Base-by-base conservation (phyloP, 1,140 invertebrate genomes). In the Pachyrhynchus sulphureomaculatus region DNA sequence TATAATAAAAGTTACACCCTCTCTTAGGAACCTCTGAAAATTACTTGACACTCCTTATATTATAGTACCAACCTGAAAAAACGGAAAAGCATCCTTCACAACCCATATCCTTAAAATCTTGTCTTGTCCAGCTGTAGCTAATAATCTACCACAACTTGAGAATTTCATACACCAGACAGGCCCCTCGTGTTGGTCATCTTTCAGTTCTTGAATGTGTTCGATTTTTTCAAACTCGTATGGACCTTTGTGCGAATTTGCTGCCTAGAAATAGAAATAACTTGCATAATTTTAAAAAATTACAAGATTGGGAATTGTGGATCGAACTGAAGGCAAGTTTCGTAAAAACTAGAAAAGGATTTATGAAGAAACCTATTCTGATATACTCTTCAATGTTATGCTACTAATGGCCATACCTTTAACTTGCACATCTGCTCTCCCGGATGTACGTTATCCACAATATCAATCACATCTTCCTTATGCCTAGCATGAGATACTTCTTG, bases 131-230 rank as follows among this genome's bases (percentile, higher is more conserved):
- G 95, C 96, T 2, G 95, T 97, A 4, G 96, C 95, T 55, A 99
- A 76, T 34, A 99, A 78, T 42, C 93, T 81, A 0, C 96, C 96
- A 79, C 95, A 98, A 20, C 87, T 88, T 41, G 95, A 97, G 76
- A 99, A 99, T 79, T 98, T 98, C 91, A 98, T 97, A 65, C 93
- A 96, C 96, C 96, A 99, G 66, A 99, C 90, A 2, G 96, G 92
- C 24, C 93, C 93, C 4, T 85, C 84, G 74, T 98, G 94, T 68
- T 64, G 61, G 92, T 92, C 69, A 34, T 69, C 68, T 42, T 67
- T 71, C 4, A 77, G 55, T 61, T 76, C 73, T 51, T 86, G 84
- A 0, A 86, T 82, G 55, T 86, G 84, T 64, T 85, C 85, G 32
- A 85, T 78, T 77, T 70, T 86, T 57, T 93, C 91, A 77, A 97